phyloP scores from a whole-genome alignment of 2,888 invertebrate genomes.

The Drosophila barbarae region DNA sequence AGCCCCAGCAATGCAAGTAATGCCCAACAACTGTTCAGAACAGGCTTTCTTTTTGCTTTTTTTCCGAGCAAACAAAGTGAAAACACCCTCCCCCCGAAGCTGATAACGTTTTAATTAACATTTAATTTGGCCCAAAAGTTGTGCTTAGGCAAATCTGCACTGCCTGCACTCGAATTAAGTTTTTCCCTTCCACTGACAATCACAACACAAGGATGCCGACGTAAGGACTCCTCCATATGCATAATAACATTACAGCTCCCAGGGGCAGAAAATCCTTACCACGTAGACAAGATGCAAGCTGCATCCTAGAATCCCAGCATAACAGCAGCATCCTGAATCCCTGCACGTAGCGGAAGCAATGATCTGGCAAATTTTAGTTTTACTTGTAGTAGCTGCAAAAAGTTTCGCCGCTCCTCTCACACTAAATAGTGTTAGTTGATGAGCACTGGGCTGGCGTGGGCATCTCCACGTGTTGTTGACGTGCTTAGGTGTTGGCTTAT shows the following conservation, averaged over 20 bases:
- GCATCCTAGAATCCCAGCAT: slow-evolving; percentile 13
- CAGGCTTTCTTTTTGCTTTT: slow-evolving; percentile 3
- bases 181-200: slow-evolving; percentile 55
- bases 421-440: slow-evolving; percentile 67
- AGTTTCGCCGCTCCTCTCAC: slow-evolving; percentile 56
- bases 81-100: slow-evolving; percentile 6
- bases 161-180: slow-evolving; percentile 42
- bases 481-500: slow-evolving; percentile 73
- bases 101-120: slow-evolving; percentile 69
- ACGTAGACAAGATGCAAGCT: slow-evolving; percentile 32
- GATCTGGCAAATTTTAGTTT: slow-evolving; percentile 73
- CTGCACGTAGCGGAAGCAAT: slow-evolving; percentile 71
- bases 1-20: slow-evolving; percentile 41
- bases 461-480: slow-evolving; percentile 61
- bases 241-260: slow-evolving; percentile 56
- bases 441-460: slow-evolving; percentile 29
- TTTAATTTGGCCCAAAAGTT: slow-evolving; percentile 63
- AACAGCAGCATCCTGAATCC: slow-evolving; percentile 53
- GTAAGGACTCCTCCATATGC: slow-evolving; percentile 48
- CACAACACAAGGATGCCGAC: slow-evolving; percentile 45
- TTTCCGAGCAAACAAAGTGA: not conserved
- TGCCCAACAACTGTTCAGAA: slow-evolving; percentile 35
- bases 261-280: slow-evolving; percentile 13
- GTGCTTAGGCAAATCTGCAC: slow-evolving; percentile 35
- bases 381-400: slow-evolving; percentile 65